These are phyloP conservation scores for Nylanderia fulva DNA, from an alignment of 1,140 invertebrate genomes.

Conservation along the genomic window DNA sequence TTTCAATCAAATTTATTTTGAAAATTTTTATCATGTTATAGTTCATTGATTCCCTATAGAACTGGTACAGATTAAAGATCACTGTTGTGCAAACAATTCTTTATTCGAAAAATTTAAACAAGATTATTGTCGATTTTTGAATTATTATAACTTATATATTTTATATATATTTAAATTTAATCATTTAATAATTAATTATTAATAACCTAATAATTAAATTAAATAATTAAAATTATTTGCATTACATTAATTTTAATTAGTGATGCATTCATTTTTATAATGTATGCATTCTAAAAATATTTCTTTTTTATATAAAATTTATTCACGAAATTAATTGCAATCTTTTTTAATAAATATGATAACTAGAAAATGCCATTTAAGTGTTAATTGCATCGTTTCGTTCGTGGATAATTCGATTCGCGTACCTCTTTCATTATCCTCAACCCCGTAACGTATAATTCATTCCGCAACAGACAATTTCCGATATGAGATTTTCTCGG, in stretches of 20 bases:
- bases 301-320: background rate
- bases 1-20: background rate
- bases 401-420: constrained; percentile 50
- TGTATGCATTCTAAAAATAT: background rate
- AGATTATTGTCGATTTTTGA: too few species aligned
- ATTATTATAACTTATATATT: too few species aligned
- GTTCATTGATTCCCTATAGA: too few species aligned
- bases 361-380: constrained; percentile 66
- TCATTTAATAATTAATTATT: constrained; percentile 12
- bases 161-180: too few species aligned
- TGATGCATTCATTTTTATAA: too few species aligned
- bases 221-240: background rate
- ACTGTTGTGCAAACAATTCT: too few species aligned
- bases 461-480: constrained; percentile 57
- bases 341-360: constrained; percentile 61
- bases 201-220: background rate
- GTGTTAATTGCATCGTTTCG: constrained; percentile 67
- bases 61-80: too few species aligned
- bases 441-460: constrained; percentile 61
- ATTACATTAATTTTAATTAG: too few species aligned
- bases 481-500: constrained; percentile 51
- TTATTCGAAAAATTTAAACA: too few species aligned
- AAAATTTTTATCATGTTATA: too few species aligned
- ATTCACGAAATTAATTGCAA: constrained; percentile 32
- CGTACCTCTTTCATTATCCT: constrained; percentile 59